phyloP scores from a whole-genome alignment of 2,888 invertebrate species.

The Eutolmus rufibarbis region DNA sequence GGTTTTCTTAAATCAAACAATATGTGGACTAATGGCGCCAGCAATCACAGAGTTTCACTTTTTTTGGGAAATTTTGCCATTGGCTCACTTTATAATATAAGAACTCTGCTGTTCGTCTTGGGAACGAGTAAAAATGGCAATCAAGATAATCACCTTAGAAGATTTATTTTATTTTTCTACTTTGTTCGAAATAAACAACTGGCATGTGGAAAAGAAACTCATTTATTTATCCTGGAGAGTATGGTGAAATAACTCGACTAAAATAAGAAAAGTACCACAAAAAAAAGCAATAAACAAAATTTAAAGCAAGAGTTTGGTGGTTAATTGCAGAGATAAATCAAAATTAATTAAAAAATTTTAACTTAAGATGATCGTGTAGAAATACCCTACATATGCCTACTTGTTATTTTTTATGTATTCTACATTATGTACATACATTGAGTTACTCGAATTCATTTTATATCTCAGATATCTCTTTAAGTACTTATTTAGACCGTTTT shows the following conservation, averaged over 20 bases:
- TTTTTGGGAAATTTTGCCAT: background rate
- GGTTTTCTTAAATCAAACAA: background rate
- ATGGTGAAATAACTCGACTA: background rate
- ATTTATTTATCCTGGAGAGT: background rate
- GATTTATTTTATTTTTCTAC: background rate
- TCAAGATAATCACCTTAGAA: background rate
- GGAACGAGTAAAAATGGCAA: background rate
- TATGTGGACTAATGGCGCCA: slow-evolving; percentile 11
- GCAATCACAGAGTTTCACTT: slow-evolving; percentile 13
- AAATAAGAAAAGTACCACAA: no score
- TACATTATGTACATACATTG: no score
- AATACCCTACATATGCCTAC: no score
- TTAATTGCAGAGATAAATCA: no score
- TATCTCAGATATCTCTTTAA: no score
- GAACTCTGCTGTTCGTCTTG: background rate
- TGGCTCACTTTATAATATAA: background rate
- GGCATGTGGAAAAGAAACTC: background rate
- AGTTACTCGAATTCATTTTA: no score
- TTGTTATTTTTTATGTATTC: no score
- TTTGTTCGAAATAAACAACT: no score
- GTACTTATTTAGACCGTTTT: no score
- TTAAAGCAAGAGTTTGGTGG: no score
- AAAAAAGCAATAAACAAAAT: background rate
- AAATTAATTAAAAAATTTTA: no score
- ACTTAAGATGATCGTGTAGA: no score